These are phyloP conservation scores for Rallus limicola DNA, from an alignment of 2,113 vertebrate species.

Conservation along the genomic window DNA sequence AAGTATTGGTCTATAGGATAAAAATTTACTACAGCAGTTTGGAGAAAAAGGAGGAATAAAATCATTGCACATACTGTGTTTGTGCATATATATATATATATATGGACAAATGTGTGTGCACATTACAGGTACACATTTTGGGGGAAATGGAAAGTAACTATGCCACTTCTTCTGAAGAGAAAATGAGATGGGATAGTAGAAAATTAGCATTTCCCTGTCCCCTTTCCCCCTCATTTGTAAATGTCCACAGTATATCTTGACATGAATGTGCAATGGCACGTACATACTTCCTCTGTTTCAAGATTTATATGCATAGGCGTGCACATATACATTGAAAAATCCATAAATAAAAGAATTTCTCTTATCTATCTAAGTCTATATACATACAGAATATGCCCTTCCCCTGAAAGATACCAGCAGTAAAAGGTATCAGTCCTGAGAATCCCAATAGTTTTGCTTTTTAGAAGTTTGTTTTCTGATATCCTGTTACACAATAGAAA, in stretches of 20 bases:
- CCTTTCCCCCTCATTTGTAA: not conserved
- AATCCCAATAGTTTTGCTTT: not conserved
- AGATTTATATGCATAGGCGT: not conserved
- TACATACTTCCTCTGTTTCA: not conserved
- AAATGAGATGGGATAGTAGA: not conserved
- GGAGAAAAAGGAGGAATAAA: not conserved
- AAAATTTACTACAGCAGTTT: not conserved
- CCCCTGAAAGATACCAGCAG: not conserved
- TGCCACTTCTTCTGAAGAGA: not conserved
- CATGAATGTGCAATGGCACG: accelerated
- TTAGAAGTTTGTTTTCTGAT: not conserved
- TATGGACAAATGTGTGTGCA: not conserved
- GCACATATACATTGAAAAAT: not conserved
- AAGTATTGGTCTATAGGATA: not conserved
- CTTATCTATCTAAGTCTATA: not conserved
- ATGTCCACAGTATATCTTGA: not conserved
- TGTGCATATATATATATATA: not conserved
- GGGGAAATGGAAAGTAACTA: not conserved
- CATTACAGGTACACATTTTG: not conserved
- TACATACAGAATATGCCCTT: not conserved
- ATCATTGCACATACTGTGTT: not conserved
- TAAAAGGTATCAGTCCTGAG: not conserved
- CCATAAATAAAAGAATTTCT: not conserved
- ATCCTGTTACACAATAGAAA: not conserved
- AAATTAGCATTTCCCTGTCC: not conserved